These are phyloP conservation scores for Hafferia zeledoni DNA, from an alignment of 2,797 vertebrate genomes.

Conservation along the genomic window DNA sequence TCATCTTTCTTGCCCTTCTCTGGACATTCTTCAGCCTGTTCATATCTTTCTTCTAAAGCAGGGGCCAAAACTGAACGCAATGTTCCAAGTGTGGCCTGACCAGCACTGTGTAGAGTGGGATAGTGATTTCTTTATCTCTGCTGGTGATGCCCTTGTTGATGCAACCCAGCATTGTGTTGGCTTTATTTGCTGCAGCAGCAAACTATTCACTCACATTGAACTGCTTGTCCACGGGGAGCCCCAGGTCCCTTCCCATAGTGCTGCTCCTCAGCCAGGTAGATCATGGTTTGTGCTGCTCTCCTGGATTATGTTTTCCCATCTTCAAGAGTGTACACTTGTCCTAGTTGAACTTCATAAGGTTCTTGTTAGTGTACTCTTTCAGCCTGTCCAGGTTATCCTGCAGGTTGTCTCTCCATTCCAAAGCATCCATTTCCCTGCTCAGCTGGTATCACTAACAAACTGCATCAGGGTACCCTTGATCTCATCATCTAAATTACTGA, in stretches of 20 bases:
- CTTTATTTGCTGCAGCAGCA: neutral
- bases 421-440: neutral
- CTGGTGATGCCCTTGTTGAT: neutral
- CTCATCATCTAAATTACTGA: neutral
- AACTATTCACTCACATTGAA: neutral
- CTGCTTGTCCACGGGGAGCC: neutral
- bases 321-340: neutral
- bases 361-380: neutral
- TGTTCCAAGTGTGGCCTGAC: neutral
- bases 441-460: neutral
- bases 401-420: neutral
- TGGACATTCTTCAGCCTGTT: neutral
- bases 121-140: neutral
- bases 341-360: neutral
- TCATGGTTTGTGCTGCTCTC: neutral
- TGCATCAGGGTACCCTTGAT: neutral
- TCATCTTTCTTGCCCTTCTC: neutral
- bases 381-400: neutral
- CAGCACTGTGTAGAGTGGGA: neutral
- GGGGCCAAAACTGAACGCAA: neutral
- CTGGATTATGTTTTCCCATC: neutral
- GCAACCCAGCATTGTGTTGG: neutral
- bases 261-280: neutral
- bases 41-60: neutral
- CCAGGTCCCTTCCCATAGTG: neutral